Evolutionary conservation across 1,140 invertebrate genomes (phyloP), one percentile per base, ranked within the genome.

Genomic region (Drosophila bifasciata): DNA sequence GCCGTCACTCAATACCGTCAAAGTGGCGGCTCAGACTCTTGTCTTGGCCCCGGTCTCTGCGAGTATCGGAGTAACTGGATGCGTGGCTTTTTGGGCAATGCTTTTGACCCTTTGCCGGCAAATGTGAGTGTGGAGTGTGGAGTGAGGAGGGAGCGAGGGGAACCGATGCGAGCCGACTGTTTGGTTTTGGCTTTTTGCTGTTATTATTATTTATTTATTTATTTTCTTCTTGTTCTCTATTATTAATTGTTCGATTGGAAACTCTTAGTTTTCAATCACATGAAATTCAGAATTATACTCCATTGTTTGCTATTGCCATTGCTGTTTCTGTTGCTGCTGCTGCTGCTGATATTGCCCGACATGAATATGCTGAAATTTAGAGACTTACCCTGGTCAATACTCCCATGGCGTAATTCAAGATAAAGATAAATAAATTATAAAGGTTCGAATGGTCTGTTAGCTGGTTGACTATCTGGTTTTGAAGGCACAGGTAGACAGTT

Each of bases 321-420:
- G 25, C 25, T 25, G 8, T 25, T 25, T 5, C 25, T n/a, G n/a
- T n/a, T n/a, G n/a, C n/a, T n/a, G n/a, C n/a, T n/a, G n/a, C n/a
- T n/a, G n/a, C n/a, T n/a, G n/a, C n/a, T n/a, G n/a, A n/a, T 9
- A 9, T 28, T 55, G 52, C 41, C 39, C 68, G 71, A 73, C 77
- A 67, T 90, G 89, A 90, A 90, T 90, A 83, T 90, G 88, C 89
- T 77, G 84, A 90, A 90, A 89, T 89, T 84, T 85, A 36, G 62
- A 76, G 89, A 90, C 79, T 85, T 89, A 86, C 76, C 80, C 79
- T 90, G 79, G 89, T 91, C 89, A 91, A 91, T 90, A 91, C 89
- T 91, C 89, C 89, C 89, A 75, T 90, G 84, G 73, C 79, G 85
- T 89, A 90, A 90, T 84, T 90, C 81, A 83, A 89, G 79, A 88